Percentiles rank a stretch among this genome's conserved stretches.
Evolutionary conservation across 2,113 vertebrate genomes (phyloP).

Genomic region (Xerus inauris): DNA sequence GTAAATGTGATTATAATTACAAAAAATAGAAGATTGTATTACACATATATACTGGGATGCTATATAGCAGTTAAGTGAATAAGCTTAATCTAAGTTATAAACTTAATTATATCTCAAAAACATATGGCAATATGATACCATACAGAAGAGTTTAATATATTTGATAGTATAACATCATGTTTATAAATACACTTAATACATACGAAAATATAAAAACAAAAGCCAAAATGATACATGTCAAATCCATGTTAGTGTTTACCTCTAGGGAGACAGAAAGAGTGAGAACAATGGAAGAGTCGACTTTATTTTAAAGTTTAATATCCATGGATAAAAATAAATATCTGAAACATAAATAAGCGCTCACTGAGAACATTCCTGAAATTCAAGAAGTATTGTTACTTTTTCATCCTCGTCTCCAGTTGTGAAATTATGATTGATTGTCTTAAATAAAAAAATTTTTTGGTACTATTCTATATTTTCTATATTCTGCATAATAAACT

Average conservation of each 20-base stretch:
- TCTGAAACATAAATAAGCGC: not conserved
- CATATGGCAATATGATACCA: not conserved
- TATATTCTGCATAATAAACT: not conserved
- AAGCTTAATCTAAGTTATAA: not conserved
- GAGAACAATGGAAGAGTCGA: not conserved
- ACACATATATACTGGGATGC: not conserved
- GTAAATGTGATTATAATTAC: not conserved
- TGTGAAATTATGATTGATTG: not conserved
- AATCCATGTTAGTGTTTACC: slow-evolving; percentile 5
- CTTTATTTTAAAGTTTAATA: slow-evolving; percentile 37
- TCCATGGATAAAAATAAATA: slow-evolving; percentile 28
- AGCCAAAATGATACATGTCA: slow-evolving; percentile 7
- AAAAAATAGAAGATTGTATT: not conserved
- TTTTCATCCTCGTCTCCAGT: slow-evolving; percentile 16
- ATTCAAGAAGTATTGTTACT: slow-evolving; percentile 4
- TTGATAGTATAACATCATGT: not conserved
- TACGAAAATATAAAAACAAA: not conserved
- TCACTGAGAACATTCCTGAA: not conserved
- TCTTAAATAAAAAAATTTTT: slow-evolving; percentile 25
- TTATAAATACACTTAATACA: not conserved
- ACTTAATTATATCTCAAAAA: not conserved
- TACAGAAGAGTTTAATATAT: not conserved
- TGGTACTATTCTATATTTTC: not conserved
- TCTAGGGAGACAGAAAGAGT: not conserved
- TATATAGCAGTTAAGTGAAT: not conserved